Conservation (phyloP, 2,113 vertebrate species). For the Dromiciops gliroides region DNA sequence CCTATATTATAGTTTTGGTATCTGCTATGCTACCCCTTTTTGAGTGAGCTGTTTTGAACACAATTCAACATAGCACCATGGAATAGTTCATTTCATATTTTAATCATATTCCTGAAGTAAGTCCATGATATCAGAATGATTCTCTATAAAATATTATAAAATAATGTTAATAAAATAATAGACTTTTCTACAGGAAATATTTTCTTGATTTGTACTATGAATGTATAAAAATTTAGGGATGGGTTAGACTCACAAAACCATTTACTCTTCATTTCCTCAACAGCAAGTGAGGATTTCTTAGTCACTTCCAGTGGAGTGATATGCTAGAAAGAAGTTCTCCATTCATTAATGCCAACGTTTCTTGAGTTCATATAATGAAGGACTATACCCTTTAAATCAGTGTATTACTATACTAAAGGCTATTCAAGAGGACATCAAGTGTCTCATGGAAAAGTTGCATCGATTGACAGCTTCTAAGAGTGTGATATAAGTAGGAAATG, state of each 20-base stretch:
- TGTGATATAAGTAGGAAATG: too few species aligned
- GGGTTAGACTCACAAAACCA: background rate
- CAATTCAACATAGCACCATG: background rate
- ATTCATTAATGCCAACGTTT: too few species aligned
- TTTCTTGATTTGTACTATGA: conserved; percentile 9
- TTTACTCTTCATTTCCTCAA: background rate
- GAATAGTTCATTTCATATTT: background rate
- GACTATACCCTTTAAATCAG: too few species aligned
- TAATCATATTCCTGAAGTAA: conserved; percentile 1
- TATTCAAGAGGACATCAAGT: too few species aligned
- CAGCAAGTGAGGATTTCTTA: background rate
- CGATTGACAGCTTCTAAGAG: too few species aligned
- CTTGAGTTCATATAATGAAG: too few species aligned
- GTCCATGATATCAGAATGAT: background rate
- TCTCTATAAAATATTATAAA: conserved; percentile 3
- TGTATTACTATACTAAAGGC: too few species aligned
- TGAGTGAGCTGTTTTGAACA: background rate
- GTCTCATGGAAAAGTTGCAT: too few species aligned
- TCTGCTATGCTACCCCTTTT: background rate
- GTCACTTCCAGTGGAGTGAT: too few species aligned
- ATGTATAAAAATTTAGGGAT: background rate
- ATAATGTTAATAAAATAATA: conserved; percentile 37
- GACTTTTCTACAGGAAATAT: background rate
- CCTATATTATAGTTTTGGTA: background rate
- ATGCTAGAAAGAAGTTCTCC: too few species aligned